Evolutionary conservation across 2,888 invertebrate genomes (phyloP).

Genomic region (Pandemis corylana): DNA sequence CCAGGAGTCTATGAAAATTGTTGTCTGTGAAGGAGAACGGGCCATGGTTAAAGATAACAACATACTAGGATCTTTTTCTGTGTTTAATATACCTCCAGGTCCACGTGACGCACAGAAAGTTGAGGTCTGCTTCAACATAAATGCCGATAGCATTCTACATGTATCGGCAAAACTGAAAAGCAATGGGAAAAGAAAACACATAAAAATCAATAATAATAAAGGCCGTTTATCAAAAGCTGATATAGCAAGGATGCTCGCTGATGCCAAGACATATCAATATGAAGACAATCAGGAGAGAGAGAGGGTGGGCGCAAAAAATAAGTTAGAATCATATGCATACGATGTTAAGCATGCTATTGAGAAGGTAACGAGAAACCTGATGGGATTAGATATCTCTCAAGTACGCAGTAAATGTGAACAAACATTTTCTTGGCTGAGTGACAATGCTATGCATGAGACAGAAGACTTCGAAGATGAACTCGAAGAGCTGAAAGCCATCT

Average conservation of each 20-base stretch:
- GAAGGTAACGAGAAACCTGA: neutral
- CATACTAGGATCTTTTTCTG: constrained; percentile 97
- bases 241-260: neutral
- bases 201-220: neutral
- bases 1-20: constrained; percentile 97
- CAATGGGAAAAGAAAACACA: neutral
- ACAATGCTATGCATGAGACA: neutral
- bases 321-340: neutral
- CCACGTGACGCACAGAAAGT: constrained; percentile 95
- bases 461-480: neutral
- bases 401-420: neutral
- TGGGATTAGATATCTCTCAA: neutral
- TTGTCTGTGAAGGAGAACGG: constrained; percentile 96
- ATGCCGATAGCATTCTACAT: constrained; percentile 98
- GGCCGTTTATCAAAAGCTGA: neutral
- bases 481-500: neutral
- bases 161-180: constrained; percentile 79
- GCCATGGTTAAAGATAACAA: constrained; percentile 98
- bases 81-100: constrained; percentile 97
- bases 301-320: neutral
- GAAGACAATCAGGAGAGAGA: neutral
- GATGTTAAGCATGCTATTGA: neutral
- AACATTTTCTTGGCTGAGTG: neutral
- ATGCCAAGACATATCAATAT: neutral
- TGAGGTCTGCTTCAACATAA: constrained; percentile 94